Percentiles rank a stretch among this genome's conserved stretches.
Conservation (phyloP, 2,797 vertebrate genomes). For the Etheostoma nigrum region DNA sequence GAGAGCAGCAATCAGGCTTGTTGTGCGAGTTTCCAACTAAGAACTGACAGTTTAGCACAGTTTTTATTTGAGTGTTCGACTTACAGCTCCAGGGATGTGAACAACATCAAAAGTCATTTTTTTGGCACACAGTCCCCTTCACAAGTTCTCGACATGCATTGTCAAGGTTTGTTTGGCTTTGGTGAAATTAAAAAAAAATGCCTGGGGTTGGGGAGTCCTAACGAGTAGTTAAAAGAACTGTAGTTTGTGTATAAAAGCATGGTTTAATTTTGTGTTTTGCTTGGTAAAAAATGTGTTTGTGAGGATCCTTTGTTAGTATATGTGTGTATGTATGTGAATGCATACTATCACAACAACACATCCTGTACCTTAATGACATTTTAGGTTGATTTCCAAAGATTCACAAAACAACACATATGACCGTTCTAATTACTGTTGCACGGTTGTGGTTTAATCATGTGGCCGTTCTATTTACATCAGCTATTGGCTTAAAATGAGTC, state of each 20-base stretch:
- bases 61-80: slow-evolving; percentile 33
- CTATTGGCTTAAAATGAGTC: too few species aligned
- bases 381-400: too few species aligned
- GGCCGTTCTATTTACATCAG: too few species aligned
- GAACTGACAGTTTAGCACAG: slow-evolving; percentile 36
- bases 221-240: slow-evolving; percentile 23
- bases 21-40: slow-evolving; percentile 26
- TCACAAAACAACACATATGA: too few species aligned
- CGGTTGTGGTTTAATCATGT: too few species aligned
- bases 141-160: slow-evolving; percentile 48
- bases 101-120: slow-evolving; percentile 40
- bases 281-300: not conserved
- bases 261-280: slow-evolving; percentile 2
- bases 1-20: slow-evolving; percentile 28
- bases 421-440: too few species aligned
- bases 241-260: not conserved
- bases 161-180: slow-evolving; percentile 41
- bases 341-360: too few species aligned
- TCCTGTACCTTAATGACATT: too few species aligned
- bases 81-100: slow-evolving; percentile 33
- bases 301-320: too few species aligned
- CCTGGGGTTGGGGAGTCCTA: not conserved
- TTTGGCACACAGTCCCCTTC: slow-evolving; percentile 23
- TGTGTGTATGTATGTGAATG: too few species aligned
- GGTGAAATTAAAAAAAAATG: slow-evolving; percentile 16